Evolutionary conservation across 2,113 vertebrate species (phyloP), one percentile per base, ranked within the genome.

Genomic region (Rutilus rutilus): DNA sequence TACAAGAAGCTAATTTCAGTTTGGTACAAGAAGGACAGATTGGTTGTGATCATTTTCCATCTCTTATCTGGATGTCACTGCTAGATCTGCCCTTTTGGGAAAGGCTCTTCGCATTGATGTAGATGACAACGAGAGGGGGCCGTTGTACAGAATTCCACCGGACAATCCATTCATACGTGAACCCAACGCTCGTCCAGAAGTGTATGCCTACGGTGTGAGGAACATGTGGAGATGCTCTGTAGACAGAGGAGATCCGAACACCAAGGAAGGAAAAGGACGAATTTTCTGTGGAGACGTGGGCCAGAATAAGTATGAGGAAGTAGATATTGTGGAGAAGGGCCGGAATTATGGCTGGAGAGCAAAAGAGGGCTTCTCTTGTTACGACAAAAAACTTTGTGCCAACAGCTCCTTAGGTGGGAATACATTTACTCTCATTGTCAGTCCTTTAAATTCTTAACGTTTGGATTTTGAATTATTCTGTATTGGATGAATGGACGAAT

Each of bases 221-320:
- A 99, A 99, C 87, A 99, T 99, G 98, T 99, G 98, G 98, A 95
- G 98, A 84, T 99, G 97, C 91, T 99, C 98, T 0, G 97, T 99
- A 36, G 97, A 99, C 78, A 93, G 96, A 25, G 98, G 98, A 0
- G 97, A 99, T 57, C 94, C 94, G 0, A 1, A 0, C 1, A 96
- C 95, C n/a, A 96, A 93, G 75, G 92, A 95, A 0, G 97, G 97
- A 54, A 97, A 95, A 84, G 97, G 97, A 1, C 93, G 98, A 2
- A 96, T 99, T 84, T 97, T 99, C 95, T 99, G 98, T 0, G 98
- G 98, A 0, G 98, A 99, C 0, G 97, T 99, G 85, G 97, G 98
- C 30, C 98, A 99, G 93, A 99, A 99, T 89, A 98, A 97, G 91
- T 99, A 95, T 0, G 98, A 99, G 90, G 97, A 99, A 91, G 90